phyloP scores from a whole-genome alignment of 1,140 invertebrate species.

The Globodera rostochiensis region DNA sequence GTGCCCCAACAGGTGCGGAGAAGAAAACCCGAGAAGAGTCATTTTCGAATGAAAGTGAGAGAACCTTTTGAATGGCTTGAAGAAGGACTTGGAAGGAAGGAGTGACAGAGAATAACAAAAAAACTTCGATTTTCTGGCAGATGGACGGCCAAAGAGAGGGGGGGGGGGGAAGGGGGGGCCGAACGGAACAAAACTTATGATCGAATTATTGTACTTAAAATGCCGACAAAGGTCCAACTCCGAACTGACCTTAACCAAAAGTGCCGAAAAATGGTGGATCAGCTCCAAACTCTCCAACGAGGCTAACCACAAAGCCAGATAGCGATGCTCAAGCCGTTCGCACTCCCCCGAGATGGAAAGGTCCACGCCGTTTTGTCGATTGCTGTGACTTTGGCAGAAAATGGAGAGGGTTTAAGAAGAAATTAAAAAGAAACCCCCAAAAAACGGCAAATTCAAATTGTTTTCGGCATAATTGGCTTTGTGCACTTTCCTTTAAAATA shows the following conservation, averaged over 20 bases:
- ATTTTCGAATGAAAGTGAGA: too few species aligned
- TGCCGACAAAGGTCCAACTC: background rate
- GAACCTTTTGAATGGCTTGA: background rate
- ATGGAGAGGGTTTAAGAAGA: background rate
- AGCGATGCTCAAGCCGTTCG: constrained; percentile 28
- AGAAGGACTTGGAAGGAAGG: background rate
- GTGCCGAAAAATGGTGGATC: constrained; percentile 28
- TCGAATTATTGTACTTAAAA: constrained; percentile 1
- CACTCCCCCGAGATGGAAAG: background rate
- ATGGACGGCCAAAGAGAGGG: background rate
- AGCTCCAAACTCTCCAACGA: constrained; percentile 35
- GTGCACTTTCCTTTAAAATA: background rate
- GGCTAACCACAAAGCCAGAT: constrained; percentile 33
- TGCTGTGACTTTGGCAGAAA: background rate
- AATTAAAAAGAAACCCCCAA: background rate
- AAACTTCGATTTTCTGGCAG: background rate
- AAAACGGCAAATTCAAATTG: background rate
- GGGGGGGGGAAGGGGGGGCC: background rate
- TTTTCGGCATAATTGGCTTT: background rate
- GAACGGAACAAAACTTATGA: too few species aligned
- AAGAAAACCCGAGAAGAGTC: background rate
- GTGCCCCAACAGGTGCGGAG: background rate
- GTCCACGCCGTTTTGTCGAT: background rate
- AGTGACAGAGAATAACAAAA: background rate
- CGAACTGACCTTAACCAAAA: background rate